Evolutionary conservation across 2,888 invertebrate genomes (phyloP).

Genomic region (Apamea sordens): DNA sequence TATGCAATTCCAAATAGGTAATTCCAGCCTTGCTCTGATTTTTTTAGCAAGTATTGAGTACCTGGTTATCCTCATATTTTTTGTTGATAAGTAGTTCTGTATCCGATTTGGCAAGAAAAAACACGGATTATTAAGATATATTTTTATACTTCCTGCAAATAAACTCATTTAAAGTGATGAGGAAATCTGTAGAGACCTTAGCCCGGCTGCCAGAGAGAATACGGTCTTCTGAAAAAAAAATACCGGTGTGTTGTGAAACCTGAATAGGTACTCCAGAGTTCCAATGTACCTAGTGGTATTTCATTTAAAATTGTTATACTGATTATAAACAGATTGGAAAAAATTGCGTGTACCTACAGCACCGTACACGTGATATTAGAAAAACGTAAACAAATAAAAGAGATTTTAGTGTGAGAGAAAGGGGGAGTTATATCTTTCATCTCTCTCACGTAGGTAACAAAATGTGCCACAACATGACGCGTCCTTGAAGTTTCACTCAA

Average conservation of each 20-base stretch:
- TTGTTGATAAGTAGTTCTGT: neutral
- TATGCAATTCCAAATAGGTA: conserved; percentile 14
- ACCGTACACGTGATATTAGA: no score
- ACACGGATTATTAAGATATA: neutral
- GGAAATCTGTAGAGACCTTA: neutral
- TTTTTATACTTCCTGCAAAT: neutral
- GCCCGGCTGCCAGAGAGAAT: neutral
- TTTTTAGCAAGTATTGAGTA: conserved; percentile 9
- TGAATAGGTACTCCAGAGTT: neutral
- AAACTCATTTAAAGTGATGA: neutral
- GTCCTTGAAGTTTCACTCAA: neutral
- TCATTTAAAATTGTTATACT: no score
- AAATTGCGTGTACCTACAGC: no score
- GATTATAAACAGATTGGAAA: no score
- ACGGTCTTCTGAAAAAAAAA: neutral
- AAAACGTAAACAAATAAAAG: no score
- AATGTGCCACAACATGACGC: neutral
- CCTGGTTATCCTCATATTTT: conserved; percentile 25
- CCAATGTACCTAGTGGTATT: neutral
- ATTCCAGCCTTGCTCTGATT: conserved; percentile 43
- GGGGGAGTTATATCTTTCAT: neutral
- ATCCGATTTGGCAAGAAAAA: neutral
- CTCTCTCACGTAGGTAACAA: neutral
- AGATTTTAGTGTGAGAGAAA: neutral
- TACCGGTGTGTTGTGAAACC: neutral